These are phyloP conservation scores for Lycophotia porphyrea DNA, from an alignment of 2,888 invertebrate species.

Conservation along the genomic window DNA sequence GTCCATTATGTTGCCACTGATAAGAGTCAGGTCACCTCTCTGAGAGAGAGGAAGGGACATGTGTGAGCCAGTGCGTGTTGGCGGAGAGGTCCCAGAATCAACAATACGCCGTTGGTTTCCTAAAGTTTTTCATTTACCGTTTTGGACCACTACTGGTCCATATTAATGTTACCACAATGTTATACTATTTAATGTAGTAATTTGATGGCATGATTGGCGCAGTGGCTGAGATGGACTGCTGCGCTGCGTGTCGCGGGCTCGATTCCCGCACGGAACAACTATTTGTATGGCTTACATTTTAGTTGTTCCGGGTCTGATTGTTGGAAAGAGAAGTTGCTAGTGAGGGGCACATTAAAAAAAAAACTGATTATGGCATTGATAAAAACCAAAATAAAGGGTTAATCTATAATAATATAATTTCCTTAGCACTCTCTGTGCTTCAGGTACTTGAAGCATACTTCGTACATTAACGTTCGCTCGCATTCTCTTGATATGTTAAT, in stretches of 20 bases:
- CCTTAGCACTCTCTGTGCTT: not conserved
- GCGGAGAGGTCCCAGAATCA: not conserved
- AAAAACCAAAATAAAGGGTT: not conserved
- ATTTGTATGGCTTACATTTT: not conserved
- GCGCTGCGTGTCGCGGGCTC: not conserved
- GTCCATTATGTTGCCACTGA: not conserved
- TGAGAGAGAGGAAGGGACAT: not conserved
- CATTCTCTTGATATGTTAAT: constrained; percentile 88
- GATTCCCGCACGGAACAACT: not conserved
- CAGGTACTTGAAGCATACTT: constrained; percentile 30
- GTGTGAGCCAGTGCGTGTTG: not conserved
- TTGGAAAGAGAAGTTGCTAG: not conserved
- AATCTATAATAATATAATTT: not conserved
- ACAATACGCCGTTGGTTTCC: not conserved
- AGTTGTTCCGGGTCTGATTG: not conserved
- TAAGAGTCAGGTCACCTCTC: not conserved
- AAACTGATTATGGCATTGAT: not conserved
- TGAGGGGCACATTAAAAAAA: too few species aligned
- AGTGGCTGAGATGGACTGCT: not conserved
- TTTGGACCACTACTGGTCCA: not conserved
- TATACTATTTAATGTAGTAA: not conserved
- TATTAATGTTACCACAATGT: not conserved
- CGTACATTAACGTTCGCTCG: constrained; percentile 59
- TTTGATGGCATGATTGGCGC: not conserved
- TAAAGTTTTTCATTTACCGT: not conserved